Evolutionary conservation across 2,113 vertebrate genomes (phyloP).

Genomic region (Pleuronectes platessa): DNA sequence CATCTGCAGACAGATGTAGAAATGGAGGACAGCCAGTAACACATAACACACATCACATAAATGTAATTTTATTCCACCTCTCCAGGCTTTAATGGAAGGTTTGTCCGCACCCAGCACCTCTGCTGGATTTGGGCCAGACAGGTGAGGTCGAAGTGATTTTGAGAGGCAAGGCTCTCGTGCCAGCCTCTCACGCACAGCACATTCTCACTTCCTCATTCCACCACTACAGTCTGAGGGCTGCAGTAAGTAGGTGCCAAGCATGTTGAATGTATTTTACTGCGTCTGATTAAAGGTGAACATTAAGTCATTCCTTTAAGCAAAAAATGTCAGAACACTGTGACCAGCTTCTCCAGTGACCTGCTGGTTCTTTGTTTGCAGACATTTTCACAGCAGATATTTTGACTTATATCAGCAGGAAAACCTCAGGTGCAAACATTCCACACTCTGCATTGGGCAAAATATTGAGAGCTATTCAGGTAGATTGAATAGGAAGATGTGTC

Average conservation of each 20-base stretch:
- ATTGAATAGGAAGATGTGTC: background rate
- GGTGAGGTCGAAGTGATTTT: background rate
- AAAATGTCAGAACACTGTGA: background rate
- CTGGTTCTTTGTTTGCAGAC: background rate
- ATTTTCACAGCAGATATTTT: background rate
- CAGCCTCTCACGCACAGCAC: background rate
- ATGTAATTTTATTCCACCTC: background rate
- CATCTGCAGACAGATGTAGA: conserved; percentile 36
- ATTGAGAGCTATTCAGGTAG: background rate
- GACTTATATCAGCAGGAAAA: background rate
- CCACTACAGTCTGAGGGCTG: background rate
- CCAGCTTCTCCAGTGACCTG: too few species aligned
- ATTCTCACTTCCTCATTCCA: conserved; percentile 45
- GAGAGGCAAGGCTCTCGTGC: background rate
- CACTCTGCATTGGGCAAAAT: background rate
- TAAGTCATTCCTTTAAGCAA: background rate
- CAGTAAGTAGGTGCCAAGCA: background rate
- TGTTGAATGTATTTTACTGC: background rate
- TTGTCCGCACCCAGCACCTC: background rate
- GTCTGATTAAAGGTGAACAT: background rate
- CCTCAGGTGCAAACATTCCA: background rate
- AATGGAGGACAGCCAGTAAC: conserved; percentile 1
- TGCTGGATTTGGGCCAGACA: background rate
- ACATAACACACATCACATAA: background rate
- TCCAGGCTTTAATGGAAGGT: background rate